Evolutionary conservation across 2,888 invertebrate species (phyloP), one percentile per base, ranked within the genome.

Genomic region (Hedychridium roseum): DNA sequence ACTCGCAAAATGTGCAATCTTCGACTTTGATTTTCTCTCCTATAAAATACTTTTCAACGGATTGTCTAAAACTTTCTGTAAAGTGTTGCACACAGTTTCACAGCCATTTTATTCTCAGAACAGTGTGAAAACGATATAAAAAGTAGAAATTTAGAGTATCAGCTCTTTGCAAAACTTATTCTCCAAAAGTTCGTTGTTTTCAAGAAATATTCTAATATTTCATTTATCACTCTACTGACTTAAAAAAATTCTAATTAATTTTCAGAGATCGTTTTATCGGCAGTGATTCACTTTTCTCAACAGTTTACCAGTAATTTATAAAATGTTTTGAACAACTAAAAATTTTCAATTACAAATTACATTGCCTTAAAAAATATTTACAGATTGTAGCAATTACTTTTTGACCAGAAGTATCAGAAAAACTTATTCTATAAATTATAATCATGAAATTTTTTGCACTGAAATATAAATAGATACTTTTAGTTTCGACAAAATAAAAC

Each of bases 321-420:
- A 43, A 57, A 56, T 50, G 48, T 50, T 43, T 35, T 27, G 53
- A 63, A 61, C 60, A 53, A 64, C 55, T 61, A 66, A 57, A 54
- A 52, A 50, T 31, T 60, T 45, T 54, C 36, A 14, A 26, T 17
- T 14, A 35, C 39, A 40, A 28, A 47, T 39, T 40, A 47, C 30
- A 26, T 46, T 54, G 36, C 34, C 28, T 16, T 18, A 31, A 12
- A 15, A 21, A 34, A 4, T 34, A 17, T 34, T n/a, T 34, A 17
- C 34, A 16, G 20, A 20, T 34, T 34, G 1, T 17, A 9, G 20
- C 17, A 17, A 18, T 34, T 6, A n/a, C n/a, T n/a, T n/a, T n/a
- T n/a, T n/a, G n/a, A n/a, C n/a, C n/a, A n/a, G n/a, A n/a, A 28
- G 3, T 16, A 16, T 15, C 16, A 32, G n/a, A 32, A 32, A 32